Evolutionary conservation across 2,113 vertebrate genomes (phyloP), one percentile per base, ranked within the genome.

Genomic region (Sprattus sprattus): DNA sequence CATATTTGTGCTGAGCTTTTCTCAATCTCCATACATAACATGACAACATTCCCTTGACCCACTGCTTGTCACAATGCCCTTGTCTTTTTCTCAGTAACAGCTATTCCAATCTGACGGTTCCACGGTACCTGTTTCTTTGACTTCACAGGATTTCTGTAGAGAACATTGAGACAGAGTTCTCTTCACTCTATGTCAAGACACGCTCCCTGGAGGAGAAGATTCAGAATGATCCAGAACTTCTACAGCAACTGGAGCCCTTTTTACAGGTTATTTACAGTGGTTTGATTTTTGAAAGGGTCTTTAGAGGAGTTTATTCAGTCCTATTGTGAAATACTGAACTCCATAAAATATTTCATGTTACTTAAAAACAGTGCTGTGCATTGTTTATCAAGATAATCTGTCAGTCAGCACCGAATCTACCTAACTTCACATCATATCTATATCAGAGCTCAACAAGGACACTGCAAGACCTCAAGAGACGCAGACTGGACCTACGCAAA

Each of bases 61-160:
- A 8, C 47, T 47, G 46, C 46, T 4, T 47, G 46, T 47, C 46
- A 47, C 16, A 57, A 57, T 1, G 64, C 7, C 64, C 9, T 85
- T 54, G 87, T 94, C 46, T 60, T 60, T 22, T 20, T 4, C 18
- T 22, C 18, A 20, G 54, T 22, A 6, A 60, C 18, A 22, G 20
- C 54, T 60, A 7, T 20, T 60, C 18, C 54, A 60, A 60, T 18
- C 15, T 54, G 52, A 54, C 18, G 18, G 52, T 54, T 13, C 47
- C 9, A 49, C 13, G 47, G 6, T 60, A 22, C 22, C 20, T 18
- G 54, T 6, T 60, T 60, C 54, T 20, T 22, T 60, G 54, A 6
- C 54, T 60, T 60, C 54, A 60, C 84, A 99, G 98, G 90, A 95
- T 99, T 88, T 98, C 98, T 25, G 94, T 97, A 92, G 98, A 99